Conservation (phyloP, 2,888 invertebrate genomes). For the Aphidius colemani region DNA sequence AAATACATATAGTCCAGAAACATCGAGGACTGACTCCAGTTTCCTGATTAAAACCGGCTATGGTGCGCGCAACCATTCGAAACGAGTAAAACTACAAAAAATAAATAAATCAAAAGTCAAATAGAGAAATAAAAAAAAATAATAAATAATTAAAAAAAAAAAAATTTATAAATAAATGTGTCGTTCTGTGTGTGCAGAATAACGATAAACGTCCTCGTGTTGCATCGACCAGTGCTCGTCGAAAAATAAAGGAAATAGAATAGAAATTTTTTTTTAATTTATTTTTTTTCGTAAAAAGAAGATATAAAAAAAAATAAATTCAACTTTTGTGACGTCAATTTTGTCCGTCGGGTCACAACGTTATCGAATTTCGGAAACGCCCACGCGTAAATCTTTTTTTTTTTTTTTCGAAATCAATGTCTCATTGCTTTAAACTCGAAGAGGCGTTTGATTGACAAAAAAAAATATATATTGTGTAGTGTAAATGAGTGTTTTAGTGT, state of each 20-base stretch:
- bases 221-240: background rate
- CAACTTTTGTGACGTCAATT: slow-evolving; percentile 9
- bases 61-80: slow-evolving; percentile 5
- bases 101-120: slow-evolving; percentile 1
- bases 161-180: background rate
- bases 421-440: background rate
- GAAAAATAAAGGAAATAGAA: background rate
- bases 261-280: too few relatives aligned
- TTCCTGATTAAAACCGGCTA: slow-evolving; percentile 19
- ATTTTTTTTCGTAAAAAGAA: too few relatives aligned
- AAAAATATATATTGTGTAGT: slow-evolving; percentile 7
- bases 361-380: slow-evolving; percentile 21
- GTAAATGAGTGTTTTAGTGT: background rate
- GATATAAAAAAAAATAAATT: too few relatives aligned
- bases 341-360: slow-evolving; percentile 13
- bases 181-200: background rate
- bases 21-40: slow-evolving; percentile 15
- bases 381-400: slow-evolving; percentile 5
- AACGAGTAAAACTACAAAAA: background rate
- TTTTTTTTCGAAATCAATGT: slow-evolving; percentile 10
- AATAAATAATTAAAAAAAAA: background rate
- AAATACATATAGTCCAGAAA: background rate
- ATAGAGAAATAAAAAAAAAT: background rate
- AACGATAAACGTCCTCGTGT: slow-evolving; percentile 8
- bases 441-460: background rate